Conservation (phyloP, 2,113 vertebrate genomes). For the Labeo rohita region DNA sequence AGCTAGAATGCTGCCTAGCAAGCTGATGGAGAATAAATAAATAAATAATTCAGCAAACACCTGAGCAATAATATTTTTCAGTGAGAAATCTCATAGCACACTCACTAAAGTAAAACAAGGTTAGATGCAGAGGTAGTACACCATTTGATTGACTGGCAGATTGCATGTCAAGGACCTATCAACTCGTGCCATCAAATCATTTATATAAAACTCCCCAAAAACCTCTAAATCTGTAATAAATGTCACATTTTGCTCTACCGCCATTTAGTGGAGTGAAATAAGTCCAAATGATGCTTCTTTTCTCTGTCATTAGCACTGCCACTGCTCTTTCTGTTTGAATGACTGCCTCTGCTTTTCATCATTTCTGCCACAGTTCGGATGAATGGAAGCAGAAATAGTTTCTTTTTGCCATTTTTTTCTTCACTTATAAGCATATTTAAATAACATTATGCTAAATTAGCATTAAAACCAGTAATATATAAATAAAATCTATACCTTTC, state of each 20-base stretch:
- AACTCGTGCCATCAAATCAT: not conserved
- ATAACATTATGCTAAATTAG: not conserved
- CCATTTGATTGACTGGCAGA: not conserved
- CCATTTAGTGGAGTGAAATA: not conserved
- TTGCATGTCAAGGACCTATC: constrained; percentile 5
- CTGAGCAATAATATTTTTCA: not conserved
- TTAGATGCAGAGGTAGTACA: not conserved
- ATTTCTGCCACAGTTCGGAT: not conserved
- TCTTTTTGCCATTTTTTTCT: not conserved
- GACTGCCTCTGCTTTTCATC: not conserved
- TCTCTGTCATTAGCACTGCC: constrained; percentile 1
- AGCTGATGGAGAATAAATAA: not conserved
- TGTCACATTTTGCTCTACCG: not conserved
- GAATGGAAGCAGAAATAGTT: not conserved
- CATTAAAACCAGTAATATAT: not conserved
- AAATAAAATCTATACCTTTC: not conserved
- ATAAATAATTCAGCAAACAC: not conserved
- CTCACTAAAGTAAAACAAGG: not conserved
- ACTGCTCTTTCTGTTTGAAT: not conserved
- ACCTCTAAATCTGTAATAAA: not conserved
- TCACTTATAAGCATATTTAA: not conserved
- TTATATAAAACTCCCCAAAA: not conserved
- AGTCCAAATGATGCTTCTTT: not conserved
- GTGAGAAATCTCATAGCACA: not conserved
- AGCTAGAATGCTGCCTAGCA: too few relatives aligned